These are phyloP conservation scores for Cichladusa arquata DNA, from an alignment of 2,113 vertebrate genomes.

Conservation along the genomic window DNA sequence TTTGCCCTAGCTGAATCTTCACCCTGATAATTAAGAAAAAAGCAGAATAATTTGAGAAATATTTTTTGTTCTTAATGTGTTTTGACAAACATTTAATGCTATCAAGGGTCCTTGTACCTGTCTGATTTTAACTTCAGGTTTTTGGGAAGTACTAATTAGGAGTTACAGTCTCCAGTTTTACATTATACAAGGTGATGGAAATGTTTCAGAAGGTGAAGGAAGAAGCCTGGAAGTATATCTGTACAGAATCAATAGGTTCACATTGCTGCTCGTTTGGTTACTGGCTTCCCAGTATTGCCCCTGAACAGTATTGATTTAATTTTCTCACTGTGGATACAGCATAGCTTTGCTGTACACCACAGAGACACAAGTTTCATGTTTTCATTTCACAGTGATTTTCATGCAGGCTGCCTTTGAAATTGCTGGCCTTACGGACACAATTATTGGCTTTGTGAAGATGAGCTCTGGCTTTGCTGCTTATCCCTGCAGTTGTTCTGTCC, in stretches of 20 bases:
- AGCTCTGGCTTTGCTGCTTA: background rate
- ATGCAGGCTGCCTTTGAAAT: background rate
- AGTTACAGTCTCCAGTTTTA: background rate
- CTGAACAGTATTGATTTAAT: constrained; percentile 10
- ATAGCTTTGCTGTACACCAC: background rate
- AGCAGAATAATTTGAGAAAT: background rate
- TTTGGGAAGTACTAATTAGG: background rate
- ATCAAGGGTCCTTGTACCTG: background rate
- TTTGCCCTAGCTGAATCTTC: background rate
- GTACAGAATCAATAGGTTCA: background rate
- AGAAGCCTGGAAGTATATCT: background rate
- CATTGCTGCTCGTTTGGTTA: background rate
- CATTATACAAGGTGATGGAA: background rate
- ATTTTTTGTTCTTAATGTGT: background rate
- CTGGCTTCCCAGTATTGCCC: background rate
- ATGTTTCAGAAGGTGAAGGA: background rate
- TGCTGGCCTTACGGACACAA: background rate
- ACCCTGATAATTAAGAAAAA: background rate
- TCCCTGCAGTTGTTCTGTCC: background rate
- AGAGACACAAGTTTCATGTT: background rate
- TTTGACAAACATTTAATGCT: background rate
- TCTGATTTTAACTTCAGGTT: background rate
- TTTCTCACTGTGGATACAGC: background rate
- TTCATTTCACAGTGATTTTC: background rate
- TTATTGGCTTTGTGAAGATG: background rate